Evolutionary conservation across 1,140 invertebrate species (phyloP).

Genomic region (Sarcophaga peregrina): DNA sequence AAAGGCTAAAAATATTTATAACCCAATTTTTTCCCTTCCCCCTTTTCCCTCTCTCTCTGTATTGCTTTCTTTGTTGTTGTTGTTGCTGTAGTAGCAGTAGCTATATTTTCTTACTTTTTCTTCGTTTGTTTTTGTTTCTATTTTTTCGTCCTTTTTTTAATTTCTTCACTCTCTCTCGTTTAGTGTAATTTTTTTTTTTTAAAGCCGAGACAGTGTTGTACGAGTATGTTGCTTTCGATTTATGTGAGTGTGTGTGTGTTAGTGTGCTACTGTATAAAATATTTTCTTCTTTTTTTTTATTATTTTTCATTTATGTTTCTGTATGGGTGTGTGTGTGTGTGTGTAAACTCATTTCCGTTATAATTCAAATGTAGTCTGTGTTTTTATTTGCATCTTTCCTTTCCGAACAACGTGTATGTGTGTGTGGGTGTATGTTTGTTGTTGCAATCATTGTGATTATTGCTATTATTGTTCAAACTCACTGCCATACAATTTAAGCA

Average conservation of each 20-base stretch:
- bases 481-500: constrained; percentile 31
- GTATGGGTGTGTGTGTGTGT: constrained; percentile 20
- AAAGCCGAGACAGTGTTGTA: not conserved
- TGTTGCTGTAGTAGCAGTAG: not conserved
- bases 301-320: not conserved
- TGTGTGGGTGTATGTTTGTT: not conserved
- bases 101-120: not conserved
- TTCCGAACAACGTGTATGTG: no score
- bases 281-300: not conserved
- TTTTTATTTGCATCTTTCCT: constrained; percentile 19
- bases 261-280: not conserved
- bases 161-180: not conserved
- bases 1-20: constrained; percentile 37
- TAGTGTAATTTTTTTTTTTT: not conserved
- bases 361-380: constrained; percentile 36
- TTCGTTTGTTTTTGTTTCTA: not conserved
- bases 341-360: constrained; percentile 41
- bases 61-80: constrained; percentile 8
- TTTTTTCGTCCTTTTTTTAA: not conserved
- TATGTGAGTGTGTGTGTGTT: not conserved
- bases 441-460: not conserved
- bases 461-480: constrained; percentile 13
- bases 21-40: constrained; percentile 19
- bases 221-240: not conserved
- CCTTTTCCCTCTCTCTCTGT: not conserved